Evolutionary conservation across 2,797 vertebrate genomes (phyloP), one percentile per base, ranked within the genome.

Genomic region (Enteromius unitaeniatus): DNA sequence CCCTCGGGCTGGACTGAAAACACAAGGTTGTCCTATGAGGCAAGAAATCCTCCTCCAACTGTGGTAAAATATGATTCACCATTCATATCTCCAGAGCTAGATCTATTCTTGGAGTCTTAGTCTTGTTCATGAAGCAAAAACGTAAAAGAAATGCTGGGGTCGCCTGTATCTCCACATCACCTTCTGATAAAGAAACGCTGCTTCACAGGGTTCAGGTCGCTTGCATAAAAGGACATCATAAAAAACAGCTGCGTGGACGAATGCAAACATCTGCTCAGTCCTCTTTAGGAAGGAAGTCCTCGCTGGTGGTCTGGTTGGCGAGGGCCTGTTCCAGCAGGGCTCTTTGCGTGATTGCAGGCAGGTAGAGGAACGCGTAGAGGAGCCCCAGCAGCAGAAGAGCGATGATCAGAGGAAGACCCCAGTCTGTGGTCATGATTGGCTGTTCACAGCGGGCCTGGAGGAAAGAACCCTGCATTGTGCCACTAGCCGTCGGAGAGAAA

Each of bases 361-460:
- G 91, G 87, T 95, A 95, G 47, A 96, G 91, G 86, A 95, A 95
- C 64, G 91, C 82, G 6, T 95, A 95, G 73, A 95, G 51, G 21
- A 96, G 88, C 0, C 87, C 92, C 84, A 95, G 90, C 47, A 95
- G 49, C 19, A 95, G 87, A 78, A 95, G 90, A 3, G 94, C 95
- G 74, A 95, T 86, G 53, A 93, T 86, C 82, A 95, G 89, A 40
- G 91, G 92, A 40, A 95, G 0, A 47, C 94, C 93, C 94, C 95
- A 95, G 89, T 95, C 92, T 0, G 93, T 91, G 0, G 93, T 93
- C 90, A 94, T 90, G 45, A 95, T 85, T 1, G 95, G 93, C 89
- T 95, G 91, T 0, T 94, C 90, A 28, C 95, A 96, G 53, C 95
- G 94, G 26, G 95, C 95, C 88, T 95, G 95, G 75, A 95, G 90